phyloP scores from a whole-genome alignment of 2,113 vertebrate species.

The Notothenia rossii region DNA sequence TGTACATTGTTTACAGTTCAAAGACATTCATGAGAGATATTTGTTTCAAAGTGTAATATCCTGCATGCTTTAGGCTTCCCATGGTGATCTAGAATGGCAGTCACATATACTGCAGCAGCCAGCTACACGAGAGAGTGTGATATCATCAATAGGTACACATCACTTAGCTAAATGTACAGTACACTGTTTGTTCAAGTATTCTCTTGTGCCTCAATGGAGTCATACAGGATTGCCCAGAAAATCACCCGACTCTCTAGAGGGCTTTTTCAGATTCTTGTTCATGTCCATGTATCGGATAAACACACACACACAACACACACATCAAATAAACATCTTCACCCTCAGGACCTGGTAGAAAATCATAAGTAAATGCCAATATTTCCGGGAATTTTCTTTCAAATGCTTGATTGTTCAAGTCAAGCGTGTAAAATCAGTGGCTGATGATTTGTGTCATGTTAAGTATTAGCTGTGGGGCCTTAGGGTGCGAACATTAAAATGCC shows the following conservation, averaged over 20 bases:
- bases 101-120: slow-evolving; percentile 8
- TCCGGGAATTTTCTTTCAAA: slow-evolving; percentile 74
- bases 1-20: slow-evolving; percentile 63
- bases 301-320: slow-evolving; percentile 18
- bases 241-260: slow-evolving; percentile 58
- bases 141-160: slow-evolving; percentile 40
- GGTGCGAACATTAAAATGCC: slow-evolving; percentile 55
- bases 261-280: slow-evolving; percentile 53
- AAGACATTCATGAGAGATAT: slow-evolving; percentile 39
- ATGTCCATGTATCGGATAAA: slow-evolving; percentile 52
- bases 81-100: slow-evolving; percentile 14
- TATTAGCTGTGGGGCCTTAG: slow-evolving; percentile 28
- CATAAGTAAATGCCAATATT: slow-evolving; percentile 83
- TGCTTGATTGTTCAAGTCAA: slow-evolving; percentile 76
- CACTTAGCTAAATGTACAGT: slow-evolving; percentile 46
- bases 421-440: slow-evolving; percentile 71
- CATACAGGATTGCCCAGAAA: slow-evolving; percentile 55
- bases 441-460: slow-evolving; percentile 64
- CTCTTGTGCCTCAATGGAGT: slow-evolving; percentile 56
- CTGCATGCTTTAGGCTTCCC: slow-evolving; percentile 15
- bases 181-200: slow-evolving; percentile 42
- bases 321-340: slow-evolving; percentile 36
- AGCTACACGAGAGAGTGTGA: slow-evolving; percentile 8
- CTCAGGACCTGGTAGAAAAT: slow-evolving; percentile 44
- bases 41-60: slow-evolving; percentile 15